phyloP scores from a whole-genome alignment of 2,888 invertebrate species.

The Mesochorus sp. region DNA sequence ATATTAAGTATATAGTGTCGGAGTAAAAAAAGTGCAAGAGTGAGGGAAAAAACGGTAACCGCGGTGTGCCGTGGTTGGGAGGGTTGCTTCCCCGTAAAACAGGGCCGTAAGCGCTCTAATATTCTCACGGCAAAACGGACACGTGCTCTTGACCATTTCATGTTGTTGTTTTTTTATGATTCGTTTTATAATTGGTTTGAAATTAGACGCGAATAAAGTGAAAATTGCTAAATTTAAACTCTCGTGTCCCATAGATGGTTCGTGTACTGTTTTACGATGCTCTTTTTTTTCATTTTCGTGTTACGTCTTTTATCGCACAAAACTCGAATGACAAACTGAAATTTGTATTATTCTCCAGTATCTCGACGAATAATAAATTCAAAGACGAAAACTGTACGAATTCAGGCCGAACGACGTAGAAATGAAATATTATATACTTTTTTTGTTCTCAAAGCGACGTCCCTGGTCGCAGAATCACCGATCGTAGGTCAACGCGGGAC shows the following conservation, averaged over 20 bases:
- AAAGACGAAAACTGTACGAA: no score
- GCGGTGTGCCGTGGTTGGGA: conserved; percentile 73
- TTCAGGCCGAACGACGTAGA: no score
- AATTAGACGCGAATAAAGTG: no score
- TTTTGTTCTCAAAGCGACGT: not conserved
- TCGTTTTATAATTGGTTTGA: no score
- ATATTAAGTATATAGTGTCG: not conserved
- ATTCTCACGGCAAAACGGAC: conserved; percentile 3
- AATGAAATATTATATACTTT: no score
- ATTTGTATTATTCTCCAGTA: no score
- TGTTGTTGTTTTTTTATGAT: not conserved
- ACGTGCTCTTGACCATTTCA: not conserved
- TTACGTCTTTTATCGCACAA: no score
- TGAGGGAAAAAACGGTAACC: conserved; percentile 73
- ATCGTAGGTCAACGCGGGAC: conserved; percentile 58
- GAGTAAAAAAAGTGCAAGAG: conserved; percentile 59
- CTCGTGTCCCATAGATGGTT: no score
- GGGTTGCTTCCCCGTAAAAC: conserved; percentile 66
- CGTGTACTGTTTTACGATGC: no score
- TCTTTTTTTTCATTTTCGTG: no score
- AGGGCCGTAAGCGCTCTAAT: conserved; percentile 53
- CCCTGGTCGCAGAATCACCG: conserved; percentile 48
- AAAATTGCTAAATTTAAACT: no score
- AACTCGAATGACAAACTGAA: no score
- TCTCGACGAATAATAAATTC: not conserved